Evolutionary conservation across 2,113 vertebrate species (phyloP), one percentile per base, ranked within the genome.

Genomic region (Lynx canadensis): DNA sequence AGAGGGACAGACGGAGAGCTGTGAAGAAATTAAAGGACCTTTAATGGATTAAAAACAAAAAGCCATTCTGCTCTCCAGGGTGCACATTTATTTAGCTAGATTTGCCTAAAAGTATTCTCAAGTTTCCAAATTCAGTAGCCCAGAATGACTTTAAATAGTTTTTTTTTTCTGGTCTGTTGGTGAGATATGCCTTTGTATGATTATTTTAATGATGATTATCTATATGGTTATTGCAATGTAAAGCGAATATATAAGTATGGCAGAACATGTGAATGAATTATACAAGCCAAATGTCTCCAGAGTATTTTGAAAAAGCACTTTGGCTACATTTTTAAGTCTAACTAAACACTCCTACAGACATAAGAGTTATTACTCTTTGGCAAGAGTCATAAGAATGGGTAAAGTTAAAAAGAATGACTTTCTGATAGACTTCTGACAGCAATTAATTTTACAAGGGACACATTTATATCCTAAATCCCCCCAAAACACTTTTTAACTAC

Each of bases 11-110:
- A 92, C 1, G 0, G 27, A 96, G 74, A 94, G 95, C 83, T 97
- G 66, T 91, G 92, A 97, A 92, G 73, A 97, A 97, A 97, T 84
- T 92, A 93, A 97, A 96, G 89, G 78, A 96, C 45, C 52, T 96
- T 94, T 94, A 95, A 95, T 55, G 69, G 80, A 96, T 96, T 97
- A 94, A 95, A 98, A 95, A 91, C 66, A 97, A 96, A 97, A 97
- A 85, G 21, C 21, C 57, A 86, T 95, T 96, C 83, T 94, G 31
- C 68, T 97, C 80, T 88, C 80, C 36, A 66, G 57, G 81, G 71
- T 65, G 33, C 90, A 92, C 25, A 96, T 81, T 94, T 97, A 92
- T 92, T 98, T 89, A 97, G 69, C 57, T 88, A 74, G 21, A 96
- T 95, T 92, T 94, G 60, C 73, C 96, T 92, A 89, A 98, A 96